These are phyloP conservation scores for Dugesia japonica DNA, from an alignment of 2,888 invertebrate genomes.

Conservation along the genomic window DNA sequence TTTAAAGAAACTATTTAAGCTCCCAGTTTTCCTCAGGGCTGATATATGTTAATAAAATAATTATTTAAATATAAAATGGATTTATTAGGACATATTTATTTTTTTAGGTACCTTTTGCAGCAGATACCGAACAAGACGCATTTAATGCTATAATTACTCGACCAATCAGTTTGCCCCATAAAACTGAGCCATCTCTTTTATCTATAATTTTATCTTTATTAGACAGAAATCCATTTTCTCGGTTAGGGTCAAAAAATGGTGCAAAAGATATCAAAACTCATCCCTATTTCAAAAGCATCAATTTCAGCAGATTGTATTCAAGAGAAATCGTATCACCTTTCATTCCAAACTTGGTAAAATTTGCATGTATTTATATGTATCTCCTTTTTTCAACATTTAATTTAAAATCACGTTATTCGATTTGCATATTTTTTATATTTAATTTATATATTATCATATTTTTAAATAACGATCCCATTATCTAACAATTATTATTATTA, in stretches of 20 bases:
- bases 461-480: no score
- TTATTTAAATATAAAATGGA: no score
- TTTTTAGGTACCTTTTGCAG: background rate
- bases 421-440: no score
- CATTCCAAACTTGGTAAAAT: background rate
- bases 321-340: background rate
- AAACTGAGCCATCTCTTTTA: background rate
- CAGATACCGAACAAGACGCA: background rate
- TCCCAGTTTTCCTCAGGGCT: no score
- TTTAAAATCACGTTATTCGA: no score
- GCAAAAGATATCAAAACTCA: background rate
- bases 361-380: no score
- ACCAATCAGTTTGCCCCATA: background rate
- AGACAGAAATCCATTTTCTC: background rate
- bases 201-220: background rate
- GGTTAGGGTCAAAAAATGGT: background rate
- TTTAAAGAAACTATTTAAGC: no score
- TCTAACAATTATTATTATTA: no score
- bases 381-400: no score
- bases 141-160: background rate
- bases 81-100: background rate
- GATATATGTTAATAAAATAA: no score
- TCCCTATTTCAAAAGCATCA: background rate
- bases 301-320: background rate
- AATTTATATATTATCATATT: no score